Evolutionary conservation across 2,797 vertebrate genomes (phyloP), one percentile per base, ranked within the genome.

Genomic region (Psittacula echo): DNA sequence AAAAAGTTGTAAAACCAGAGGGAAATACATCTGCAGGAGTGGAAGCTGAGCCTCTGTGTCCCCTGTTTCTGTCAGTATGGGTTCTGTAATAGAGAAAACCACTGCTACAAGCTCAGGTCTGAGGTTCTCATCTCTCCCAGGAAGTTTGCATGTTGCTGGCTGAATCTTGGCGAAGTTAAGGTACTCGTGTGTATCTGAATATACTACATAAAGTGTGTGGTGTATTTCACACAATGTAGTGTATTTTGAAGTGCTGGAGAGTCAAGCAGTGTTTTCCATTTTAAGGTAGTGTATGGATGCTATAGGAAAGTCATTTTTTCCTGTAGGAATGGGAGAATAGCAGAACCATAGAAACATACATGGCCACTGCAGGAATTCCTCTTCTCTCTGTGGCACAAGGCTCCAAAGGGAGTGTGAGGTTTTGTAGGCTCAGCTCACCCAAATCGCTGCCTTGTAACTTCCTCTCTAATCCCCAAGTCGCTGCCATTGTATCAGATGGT

Each of bases 401-500:
- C 93, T 94, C 86, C 71, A 68, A 91, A 72, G 6, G 23, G 62
- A 80, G 61, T 1, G 2, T 37, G 68, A 48, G 80, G 45, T 58
- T 94, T 90, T 90, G 90, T 39, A 92, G 89, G 71, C 83, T 79
- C 8, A 4, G 78, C 81, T 94, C 93, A 58, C 90, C 84, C 86
- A 72, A 62, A 91, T 82, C 7, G 48, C 72, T 96, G 94, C 86
- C 93, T 90, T 94, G 72, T 90, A 79, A 93, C 81, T 87, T 94
- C 90, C 90, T 78, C 83, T 54, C 71, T 93, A 96, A 93, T 94
- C 91, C 88, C 77, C 50, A 87, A 83, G 90, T 94, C 83, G 30
- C 91, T 67, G 67, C 85, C 76, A 88, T 95, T 96, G 87, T 91
- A 32, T 82, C 85, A 77, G 74, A n/a, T 41, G 29, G 0, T 8